Evolutionary conservation across 2,888 invertebrate species (phyloP).

Genomic region (Corbicula japonica): DNA sequence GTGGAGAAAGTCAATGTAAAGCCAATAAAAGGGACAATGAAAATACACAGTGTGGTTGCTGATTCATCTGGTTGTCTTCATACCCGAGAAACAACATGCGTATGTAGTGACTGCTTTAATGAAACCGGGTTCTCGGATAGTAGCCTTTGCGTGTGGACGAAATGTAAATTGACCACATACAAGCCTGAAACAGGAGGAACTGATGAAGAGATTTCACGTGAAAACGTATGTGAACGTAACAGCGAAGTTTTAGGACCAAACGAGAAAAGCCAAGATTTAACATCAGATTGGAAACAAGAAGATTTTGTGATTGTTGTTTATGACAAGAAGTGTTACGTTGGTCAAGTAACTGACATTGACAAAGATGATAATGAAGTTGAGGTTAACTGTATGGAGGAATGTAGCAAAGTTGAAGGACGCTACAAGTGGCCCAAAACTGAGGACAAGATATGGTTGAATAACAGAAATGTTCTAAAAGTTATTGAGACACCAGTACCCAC

Average conservation of each 20-base stretch:
- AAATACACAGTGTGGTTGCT: constrained; percentile 30
- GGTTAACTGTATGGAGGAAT: constrained; percentile 39
- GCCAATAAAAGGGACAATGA: constrained; percentile 47
- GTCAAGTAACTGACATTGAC: constrained; percentile 33
- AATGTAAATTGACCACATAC: background rate
- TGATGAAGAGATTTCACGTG: background rate
- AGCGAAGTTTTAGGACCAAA: constrained; percentile 1
- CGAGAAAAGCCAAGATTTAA: background rate
- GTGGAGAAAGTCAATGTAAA: constrained; percentile 11
- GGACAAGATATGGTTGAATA: constrained; percentile 45
- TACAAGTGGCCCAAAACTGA: constrained; percentile 42
- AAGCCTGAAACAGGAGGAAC: background rate
- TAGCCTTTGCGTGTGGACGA: constrained; percentile 3
- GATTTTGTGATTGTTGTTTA: constrained; percentile 37
- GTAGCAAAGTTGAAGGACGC: constrained; percentile 20
- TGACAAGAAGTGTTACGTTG: constrained; percentile 34
- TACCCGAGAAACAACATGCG: constrained; percentile 42
- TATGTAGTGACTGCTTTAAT: constrained; percentile 37
- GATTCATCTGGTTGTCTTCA: background rate
- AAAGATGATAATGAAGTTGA: constrained; percentile 31
- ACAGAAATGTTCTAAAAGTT: constrained; percentile 11
- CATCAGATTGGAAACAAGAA: background rate
- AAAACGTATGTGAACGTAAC: background rate
- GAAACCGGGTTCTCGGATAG: constrained; percentile 5
- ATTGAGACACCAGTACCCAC: constrained; percentile 14